Evolutionary conservation across 2,113 vertebrate genomes (phyloP), one percentile per base, ranked within the genome.

Genomic region (Eretmochelys imbricata): DNA sequence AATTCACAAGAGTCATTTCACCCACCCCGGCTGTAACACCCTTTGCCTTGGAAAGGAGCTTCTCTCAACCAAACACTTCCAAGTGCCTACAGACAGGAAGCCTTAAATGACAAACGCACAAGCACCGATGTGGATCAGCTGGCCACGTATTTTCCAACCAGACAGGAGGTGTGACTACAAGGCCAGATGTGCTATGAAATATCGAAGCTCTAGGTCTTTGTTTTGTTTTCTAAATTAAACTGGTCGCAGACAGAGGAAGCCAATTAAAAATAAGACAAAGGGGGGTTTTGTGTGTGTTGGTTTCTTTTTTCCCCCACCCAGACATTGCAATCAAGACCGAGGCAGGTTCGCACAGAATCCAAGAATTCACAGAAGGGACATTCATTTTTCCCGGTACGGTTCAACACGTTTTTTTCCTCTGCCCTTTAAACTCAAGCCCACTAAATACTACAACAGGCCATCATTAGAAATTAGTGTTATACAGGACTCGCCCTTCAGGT

Each of bases 381-480:
- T 53, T 82, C 88, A 59, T 2, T 7, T 84, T 10, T n/a, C 57
- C 79, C 84, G 54, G 2, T 8, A 4, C 3, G 1, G 1, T n/a
- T 38, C 50, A 24, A 17, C 38, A 12, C 7, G 10, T 85, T 89
- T 3, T 3, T 8, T 35, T 10, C 6, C 84, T 80, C 50, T 25
- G 1, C 35, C 35, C 19, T 10, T 75, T 11, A 46, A 90, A 55
- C 89, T 27, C 84, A 10, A 55, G 14, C 62, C 85, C 49, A 4
- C 82, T 65, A 4, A 0, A 2, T 3, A 80, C 8, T 4, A 57
- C 86, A 29, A 0, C 6, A 49, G 6, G 51, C 11, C 55, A 3
- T 17, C 10, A 25, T 31, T 86, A 76, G 51, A 3, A 14, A 7
- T 3, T 29, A 2, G 1, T 38, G 9, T 13, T 80, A 2, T 4